These are phyloP conservation scores for Drosophila ezoana DNA, from an alignment of 2,888 invertebrate species.

Conservation along the genomic window DNA sequence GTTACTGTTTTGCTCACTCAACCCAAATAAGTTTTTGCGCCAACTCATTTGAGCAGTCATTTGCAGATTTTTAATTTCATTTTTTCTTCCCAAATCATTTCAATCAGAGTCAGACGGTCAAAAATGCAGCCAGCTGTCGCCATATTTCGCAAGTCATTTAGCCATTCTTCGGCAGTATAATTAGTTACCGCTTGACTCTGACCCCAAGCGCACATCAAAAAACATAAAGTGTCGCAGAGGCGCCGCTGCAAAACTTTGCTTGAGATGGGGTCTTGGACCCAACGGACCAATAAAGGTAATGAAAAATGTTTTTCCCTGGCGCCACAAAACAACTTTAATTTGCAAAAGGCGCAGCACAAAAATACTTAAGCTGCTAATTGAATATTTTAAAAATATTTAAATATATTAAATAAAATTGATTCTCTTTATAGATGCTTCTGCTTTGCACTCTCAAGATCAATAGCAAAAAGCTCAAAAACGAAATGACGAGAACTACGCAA, in stretches of 20 bases:
- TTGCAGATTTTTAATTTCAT: slow-evolving; percentile 24
- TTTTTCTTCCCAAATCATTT: slow-evolving; percentile 49
- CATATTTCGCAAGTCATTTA: slow-evolving; percentile 31
- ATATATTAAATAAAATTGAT: no score
- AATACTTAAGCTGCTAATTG: no score
- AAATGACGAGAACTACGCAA: no score
- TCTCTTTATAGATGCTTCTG: no score
- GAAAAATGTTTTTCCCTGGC: slow-evolving; percentile 1
- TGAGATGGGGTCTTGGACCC: slow-evolving; percentile 35
- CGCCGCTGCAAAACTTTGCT: slow-evolving; percentile 25
- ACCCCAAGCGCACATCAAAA: slow-evolving; percentile 19
- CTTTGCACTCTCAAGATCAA: no score
- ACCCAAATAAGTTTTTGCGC: slow-evolving; percentile 35
- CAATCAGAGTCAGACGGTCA: slow-evolving; percentile 47
- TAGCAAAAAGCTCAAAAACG: no score
- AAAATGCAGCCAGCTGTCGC: slow-evolving; percentile 8
- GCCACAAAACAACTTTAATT: not conserved
- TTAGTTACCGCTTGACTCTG: slow-evolving; percentile 26
- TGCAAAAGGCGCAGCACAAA: no score
- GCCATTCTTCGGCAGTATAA: slow-evolving; percentile 40
- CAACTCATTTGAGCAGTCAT: slow-evolving; percentile 41
- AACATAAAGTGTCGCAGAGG: slow-evolving; percentile 14
- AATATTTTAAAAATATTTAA: no score
- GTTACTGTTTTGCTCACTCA: slow-evolving; percentile 11
- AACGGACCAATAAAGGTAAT: slow-evolving; percentile 38